phyloP scores from a whole-genome alignment of 1,140 invertebrate genomes.

The Lysiphlebus fabarum region DNA sequence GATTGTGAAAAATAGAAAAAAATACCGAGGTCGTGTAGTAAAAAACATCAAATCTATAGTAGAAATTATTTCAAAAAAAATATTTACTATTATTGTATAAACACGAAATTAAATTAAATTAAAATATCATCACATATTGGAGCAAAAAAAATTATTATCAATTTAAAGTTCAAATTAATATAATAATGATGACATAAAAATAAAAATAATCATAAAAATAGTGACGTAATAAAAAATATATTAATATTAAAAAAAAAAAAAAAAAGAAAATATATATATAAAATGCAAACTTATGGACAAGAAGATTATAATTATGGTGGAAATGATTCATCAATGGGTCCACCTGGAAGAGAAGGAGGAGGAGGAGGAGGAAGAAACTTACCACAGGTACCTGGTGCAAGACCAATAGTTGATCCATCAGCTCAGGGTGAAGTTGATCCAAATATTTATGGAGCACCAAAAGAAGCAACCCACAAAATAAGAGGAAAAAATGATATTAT shows the following conservation, averaged over 20 bases:
- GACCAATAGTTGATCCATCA: slow-evolving; percentile 71
- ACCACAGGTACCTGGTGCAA: slow-evolving; percentile 42
- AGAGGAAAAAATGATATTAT: slow-evolving; percentile 79
- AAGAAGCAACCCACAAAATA: slow-evolving; percentile 86
- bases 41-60: background rate
- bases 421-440: slow-evolving; percentile 75
- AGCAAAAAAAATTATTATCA: background rate
- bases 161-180: background rate
- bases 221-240: background rate
- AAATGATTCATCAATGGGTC: background rate
- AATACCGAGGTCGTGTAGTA: slow-evolving; percentile 2
- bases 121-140: background rate
- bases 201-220: background rate
- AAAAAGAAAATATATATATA: slow-evolving; percentile 1
- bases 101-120: slow-evolving; percentile 2
- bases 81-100: background rate
- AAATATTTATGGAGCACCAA: slow-evolving; percentile 71
- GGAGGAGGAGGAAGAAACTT: slow-evolving; percentile 25
- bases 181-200: background rate
- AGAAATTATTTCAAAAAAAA: slow-evolving; percentile 9
- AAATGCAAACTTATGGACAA: slow-evolving; percentile 48
- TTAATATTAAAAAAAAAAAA: background rate
- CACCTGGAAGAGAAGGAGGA: background rate
- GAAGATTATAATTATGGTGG: slow-evolving; percentile 41
- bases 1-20: slow-evolving; percentile 22